These are phyloP conservation scores for Dryocosmus kuriphilus DNA, from an alignment of 2,888 invertebrate genomes.

Conservation along the genomic window DNA sequence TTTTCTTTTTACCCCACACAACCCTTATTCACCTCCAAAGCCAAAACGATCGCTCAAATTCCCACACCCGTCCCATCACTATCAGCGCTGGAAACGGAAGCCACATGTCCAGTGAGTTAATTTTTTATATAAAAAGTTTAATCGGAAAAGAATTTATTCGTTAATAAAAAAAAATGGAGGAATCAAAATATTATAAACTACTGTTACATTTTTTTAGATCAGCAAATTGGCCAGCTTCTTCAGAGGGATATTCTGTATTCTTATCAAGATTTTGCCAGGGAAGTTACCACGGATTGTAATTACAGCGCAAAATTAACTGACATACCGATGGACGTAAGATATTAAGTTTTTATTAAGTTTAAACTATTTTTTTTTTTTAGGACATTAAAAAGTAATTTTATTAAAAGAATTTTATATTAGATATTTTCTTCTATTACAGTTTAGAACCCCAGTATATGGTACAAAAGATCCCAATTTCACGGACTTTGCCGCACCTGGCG, in stretches of 20 bases:
- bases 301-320: slow-evolving; percentile 82
- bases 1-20: too few relatives aligned
- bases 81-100: too few relatives aligned
- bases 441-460: slow-evolving; percentile 87
- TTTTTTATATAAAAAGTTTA: background rate
- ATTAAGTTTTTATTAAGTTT: too few relatives aligned
- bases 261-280: slow-evolving; percentile 85
- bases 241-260: slow-evolving; percentile 86
- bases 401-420: slow-evolving; percentile 4
- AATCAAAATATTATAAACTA: background rate
- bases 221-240: slow-evolving; percentile 91
- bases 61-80: too few relatives aligned
- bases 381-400: too few relatives aligned
- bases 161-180: background rate
- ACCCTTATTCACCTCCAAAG: too few relatives aligned
- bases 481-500: slow-evolving; percentile 96
- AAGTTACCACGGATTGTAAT: slow-evolving; percentile 82
- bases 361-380: background rate
- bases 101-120: slow-evolving; percentile 89
- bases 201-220: slow-evolving; percentile 82
- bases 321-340: slow-evolving; percentile 82
- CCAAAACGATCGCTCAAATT: too few relatives aligned
- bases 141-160: background rate
- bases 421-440: slow-evolving; percentile 76
- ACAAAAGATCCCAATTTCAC: slow-evolving; percentile 89